These are phyloP conservation scores for Sciurus carolinensis DNA, from an alignment of 2,797 vertebrate species.

Conservation along the genomic window DNA sequence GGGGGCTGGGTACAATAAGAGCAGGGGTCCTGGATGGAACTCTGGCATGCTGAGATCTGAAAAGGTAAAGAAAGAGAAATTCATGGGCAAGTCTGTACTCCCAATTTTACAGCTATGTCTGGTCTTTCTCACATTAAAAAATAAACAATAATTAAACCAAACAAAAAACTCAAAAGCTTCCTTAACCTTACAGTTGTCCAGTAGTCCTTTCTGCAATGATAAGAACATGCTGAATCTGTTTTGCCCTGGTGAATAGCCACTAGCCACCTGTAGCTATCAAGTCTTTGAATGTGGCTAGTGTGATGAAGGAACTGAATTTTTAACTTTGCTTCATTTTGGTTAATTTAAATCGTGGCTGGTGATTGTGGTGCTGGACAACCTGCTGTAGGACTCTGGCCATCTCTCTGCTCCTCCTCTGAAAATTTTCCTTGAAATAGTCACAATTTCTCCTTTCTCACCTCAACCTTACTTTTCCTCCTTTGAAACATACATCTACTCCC, in stretches of 20 bases:
- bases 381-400: background rate
- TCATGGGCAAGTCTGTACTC: background rate
- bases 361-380: background rate
- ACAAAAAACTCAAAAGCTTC: background rate
- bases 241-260: background rate
- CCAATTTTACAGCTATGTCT: no score
- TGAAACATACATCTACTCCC: background rate
- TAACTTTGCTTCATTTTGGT: slow-evolving; percentile 11
- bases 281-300: background rate
- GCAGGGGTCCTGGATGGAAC: background rate
- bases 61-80: background rate
- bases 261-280: background rate
- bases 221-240: background rate
- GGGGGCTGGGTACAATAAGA: no score
- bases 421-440: background rate
- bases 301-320: background rate
- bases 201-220: background rate
- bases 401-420: background rate
- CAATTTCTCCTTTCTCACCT: background rate
- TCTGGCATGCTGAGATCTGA: background rate
- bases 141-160: background rate
- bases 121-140: background rate
- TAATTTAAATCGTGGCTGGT: background rate
- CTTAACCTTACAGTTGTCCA: background rate
- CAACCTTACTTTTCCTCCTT: background rate